These are phyloP conservation scores for Drosophila paranaensis DNA, from an alignment of 2,888 invertebrate species.

Conservation along the genomic window DNA sequence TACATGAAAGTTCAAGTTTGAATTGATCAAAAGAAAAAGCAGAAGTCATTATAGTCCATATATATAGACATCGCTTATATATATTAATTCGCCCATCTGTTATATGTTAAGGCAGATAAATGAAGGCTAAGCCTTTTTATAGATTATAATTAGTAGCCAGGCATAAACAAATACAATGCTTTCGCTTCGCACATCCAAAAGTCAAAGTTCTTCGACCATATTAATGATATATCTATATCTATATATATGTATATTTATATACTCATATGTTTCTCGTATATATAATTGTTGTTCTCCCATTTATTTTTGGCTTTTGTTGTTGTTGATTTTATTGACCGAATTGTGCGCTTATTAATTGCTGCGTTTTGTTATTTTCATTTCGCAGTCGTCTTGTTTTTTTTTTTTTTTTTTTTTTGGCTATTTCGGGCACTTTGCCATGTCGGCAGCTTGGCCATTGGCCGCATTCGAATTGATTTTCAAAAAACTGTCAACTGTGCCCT, in stretches of 20 bases:
- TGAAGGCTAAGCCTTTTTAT: not conserved
- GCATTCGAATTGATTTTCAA: constrained; percentile 60
- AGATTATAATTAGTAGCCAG: not conserved
- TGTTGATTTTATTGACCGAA: constrained; percentile 67
- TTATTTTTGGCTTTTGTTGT: constrained; percentile 48
- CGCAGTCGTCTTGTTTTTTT: constrained; percentile 1
- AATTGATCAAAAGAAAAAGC: not conserved
- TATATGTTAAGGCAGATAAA: not conserved
- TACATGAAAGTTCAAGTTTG: not conserved
- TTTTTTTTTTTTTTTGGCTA: not conserved
- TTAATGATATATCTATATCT: constrained; percentile 2
- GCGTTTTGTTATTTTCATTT: constrained; percentile 33
- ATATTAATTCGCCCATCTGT: not conserved
- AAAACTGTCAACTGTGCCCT: constrained; percentile 32
- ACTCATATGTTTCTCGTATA: constrained; percentile 24
- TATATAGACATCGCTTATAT: not conserved
- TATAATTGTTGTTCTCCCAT: constrained; percentile 6
- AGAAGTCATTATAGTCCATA: not conserved
- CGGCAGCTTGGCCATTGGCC: constrained; percentile 53
- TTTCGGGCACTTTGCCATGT: constrained; percentile 67
- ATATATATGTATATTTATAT: constrained; percentile 1
- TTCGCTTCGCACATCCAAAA: not conserved
- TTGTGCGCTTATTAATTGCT: constrained; percentile 72
- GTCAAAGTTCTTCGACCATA: constrained; percentile 8
- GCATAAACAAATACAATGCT: not conserved